A percentile compares a stretch with the other conserved stretches of the same genome.
Conservation (phyloP, 2,113 vertebrate species). For the Cinclus mexicanus region DNA sequence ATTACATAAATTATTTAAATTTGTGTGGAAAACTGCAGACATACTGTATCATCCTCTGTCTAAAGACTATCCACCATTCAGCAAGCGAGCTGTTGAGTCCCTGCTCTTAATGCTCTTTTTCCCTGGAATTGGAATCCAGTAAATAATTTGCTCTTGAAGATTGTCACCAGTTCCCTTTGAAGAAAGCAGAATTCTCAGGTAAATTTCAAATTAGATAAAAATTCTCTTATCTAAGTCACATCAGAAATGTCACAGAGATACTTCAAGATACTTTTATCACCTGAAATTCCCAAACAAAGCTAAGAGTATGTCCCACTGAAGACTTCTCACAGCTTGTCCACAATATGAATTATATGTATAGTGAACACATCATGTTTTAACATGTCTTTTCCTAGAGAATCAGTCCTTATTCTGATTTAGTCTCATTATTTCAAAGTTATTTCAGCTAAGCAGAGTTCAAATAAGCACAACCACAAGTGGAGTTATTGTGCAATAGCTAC, state of each 20-base stretch:
- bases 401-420: background rate
- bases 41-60: background rate
- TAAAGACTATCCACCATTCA: background rate
- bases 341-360: background rate
- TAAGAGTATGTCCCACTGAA: background rate
- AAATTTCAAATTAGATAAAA: background rate
- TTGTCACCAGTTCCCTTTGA: background rate
- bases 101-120: background rate
- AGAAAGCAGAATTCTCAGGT: background rate
- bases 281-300: background rate
- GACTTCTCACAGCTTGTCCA: background rate
- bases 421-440: background rate
- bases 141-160: background rate
- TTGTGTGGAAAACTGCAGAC: background rate
- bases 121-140: background rate
- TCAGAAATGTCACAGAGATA: background rate
- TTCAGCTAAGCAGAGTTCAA: constrained; percentile 1
- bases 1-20: background rate
- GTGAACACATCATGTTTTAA: background rate
- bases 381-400: background rate
- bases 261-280: background rate
- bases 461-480: background rate
- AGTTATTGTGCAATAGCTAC: background rate
- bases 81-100: background rate
- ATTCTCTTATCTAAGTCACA: background rate